Evolutionary conservation across 2,797 vertebrate genomes (phyloP), one percentile per base, ranked within the genome.

Genomic region (Mormyrops attenuatus): DNA sequence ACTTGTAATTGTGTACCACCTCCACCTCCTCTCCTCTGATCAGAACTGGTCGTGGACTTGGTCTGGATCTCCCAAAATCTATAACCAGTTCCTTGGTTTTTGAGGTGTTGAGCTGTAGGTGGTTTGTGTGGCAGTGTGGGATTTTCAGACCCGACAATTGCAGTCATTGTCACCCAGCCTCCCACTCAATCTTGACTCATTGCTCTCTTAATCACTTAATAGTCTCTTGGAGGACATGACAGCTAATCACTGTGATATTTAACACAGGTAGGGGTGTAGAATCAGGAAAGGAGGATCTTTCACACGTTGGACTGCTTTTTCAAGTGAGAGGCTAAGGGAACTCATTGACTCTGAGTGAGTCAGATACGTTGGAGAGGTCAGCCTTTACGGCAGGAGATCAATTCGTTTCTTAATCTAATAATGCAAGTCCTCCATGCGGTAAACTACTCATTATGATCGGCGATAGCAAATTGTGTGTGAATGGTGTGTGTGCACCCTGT

Each of bases 201-300:
- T 55, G 30, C 85, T 52, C 52, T 34, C 20, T 87, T 87, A 87
- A 87, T 87, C 86, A 87, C 52, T 87, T 57, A 50, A 85, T 85
- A 87, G 86, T 87, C 52, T 38, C 53, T 60, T 60, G 13, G 26
- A 60, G 50, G 86, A 52, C 49, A 57, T 38, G 38, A 38, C 26
- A 87, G 13, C 50, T 57, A 87, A 87, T 87, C 86, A 60, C 86
- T 57, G 86, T 38, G 26, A 41, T 87, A 34, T 57, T 87, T 87
- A 87, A 30, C 53, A 87, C 15, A 26, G 86, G 86, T 57, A 34
- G 17, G 38, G 86, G 86, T 87, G 52, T 41, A 60, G 30, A 87
- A 52, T 53, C n/a, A 55, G 77, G 73, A 80, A 80, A 80, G 41
- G 41, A 80, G 34, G 38, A 47, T 82, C 20, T 82, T 82, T 47